Conservation (phyloP, 2,113 vertebrate species). For the Anhinga anhinga region DNA sequence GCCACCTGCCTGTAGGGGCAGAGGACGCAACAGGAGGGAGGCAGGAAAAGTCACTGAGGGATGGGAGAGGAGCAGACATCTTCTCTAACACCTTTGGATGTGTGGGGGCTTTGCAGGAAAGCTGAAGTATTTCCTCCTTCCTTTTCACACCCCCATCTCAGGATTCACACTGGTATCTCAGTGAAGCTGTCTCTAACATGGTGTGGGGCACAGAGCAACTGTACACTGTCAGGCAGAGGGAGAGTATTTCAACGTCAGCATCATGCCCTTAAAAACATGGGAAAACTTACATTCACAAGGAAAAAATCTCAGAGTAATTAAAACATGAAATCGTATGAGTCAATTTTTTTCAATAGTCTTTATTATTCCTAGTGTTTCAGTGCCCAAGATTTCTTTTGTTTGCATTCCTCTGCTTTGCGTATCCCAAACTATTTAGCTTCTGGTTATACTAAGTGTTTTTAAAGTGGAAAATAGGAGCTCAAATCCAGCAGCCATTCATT, state of each 20-base stretch:
- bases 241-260: not conserved
- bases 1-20: not conserved
- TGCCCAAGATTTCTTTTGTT: not conserved
- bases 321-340: not conserved
- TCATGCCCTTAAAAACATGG: not conserved
- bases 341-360: not conserved
- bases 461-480: constrained; percentile 4
- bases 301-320: not conserved
- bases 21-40: not conserved
- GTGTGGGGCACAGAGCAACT: not conserved
- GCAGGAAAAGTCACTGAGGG: not conserved
- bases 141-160: not conserved
- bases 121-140: not conserved
- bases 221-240: not conserved
- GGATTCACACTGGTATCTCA: not conserved
- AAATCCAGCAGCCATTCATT: not conserved
- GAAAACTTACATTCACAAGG: not conserved
- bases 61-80: not conserved
- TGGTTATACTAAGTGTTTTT: not conserved
- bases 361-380: not conserved
- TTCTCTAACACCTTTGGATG: fast-evolving
- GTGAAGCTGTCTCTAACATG: not conserved
- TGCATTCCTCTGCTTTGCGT: not conserved
- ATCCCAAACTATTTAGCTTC: not conserved
- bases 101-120: not conserved